phyloP scores from a whole-genome alignment of 1,140 invertebrate genomes.

The Drosophila dunni region DNA sequence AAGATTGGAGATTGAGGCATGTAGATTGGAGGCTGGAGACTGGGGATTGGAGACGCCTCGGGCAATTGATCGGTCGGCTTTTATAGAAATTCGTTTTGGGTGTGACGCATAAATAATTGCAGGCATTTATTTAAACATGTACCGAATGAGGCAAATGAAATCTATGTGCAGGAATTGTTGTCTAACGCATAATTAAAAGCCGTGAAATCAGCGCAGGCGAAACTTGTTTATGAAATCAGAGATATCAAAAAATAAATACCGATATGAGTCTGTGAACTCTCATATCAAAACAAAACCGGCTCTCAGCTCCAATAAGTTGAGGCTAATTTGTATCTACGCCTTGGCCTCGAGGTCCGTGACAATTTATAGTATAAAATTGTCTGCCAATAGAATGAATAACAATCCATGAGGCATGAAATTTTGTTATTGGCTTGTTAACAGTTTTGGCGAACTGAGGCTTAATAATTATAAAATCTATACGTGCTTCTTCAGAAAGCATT shows the following conservation, averaged over 20 bases:
- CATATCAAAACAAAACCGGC: slow-evolving; percentile 31
- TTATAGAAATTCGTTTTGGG: slow-evolving; percentile 59
- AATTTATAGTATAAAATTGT: slow-evolving; percentile 27
- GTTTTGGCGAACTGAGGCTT: slow-evolving; percentile 15
- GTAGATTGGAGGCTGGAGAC: slow-evolving; percentile 5
- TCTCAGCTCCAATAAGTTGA: slow-evolving; percentile 41
- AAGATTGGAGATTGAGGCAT: slow-evolving; percentile 16
- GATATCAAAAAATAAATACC: slow-evolving; percentile 28
- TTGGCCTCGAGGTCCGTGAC: slow-evolving; percentile 40
- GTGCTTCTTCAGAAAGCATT: slow-evolving; percentile 48
- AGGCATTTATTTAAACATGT: slow-evolving; percentile 70
- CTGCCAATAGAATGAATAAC: slow-evolving; percentile 22
- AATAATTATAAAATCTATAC: slow-evolving; percentile 18
- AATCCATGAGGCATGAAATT: slow-evolving; percentile 43
- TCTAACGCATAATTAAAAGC: slow-evolving; percentile 76
- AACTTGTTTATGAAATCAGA: slow-evolving; percentile 67
- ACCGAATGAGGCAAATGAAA: slow-evolving; percentile 34
- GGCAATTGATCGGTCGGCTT: slow-evolving; percentile 21
- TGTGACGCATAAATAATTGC: slow-evolving; percentile 79
- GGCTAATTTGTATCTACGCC: slow-evolving; percentile 49
- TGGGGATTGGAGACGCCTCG: slow-evolving; percentile 11
- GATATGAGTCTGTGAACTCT: slow-evolving; percentile 10
- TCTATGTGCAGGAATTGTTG: slow-evolving; percentile 51
- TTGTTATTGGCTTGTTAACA: slow-evolving; percentile 48
- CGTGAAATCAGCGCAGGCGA: slow-evolving; percentile 60